A percentile compares a stretch with the other conserved stretches of the same genome.
These are phyloP conservation scores for Acleris cristana DNA, from an alignment of 2,888 invertebrate genomes.

Conservation along the genomic window DNA sequence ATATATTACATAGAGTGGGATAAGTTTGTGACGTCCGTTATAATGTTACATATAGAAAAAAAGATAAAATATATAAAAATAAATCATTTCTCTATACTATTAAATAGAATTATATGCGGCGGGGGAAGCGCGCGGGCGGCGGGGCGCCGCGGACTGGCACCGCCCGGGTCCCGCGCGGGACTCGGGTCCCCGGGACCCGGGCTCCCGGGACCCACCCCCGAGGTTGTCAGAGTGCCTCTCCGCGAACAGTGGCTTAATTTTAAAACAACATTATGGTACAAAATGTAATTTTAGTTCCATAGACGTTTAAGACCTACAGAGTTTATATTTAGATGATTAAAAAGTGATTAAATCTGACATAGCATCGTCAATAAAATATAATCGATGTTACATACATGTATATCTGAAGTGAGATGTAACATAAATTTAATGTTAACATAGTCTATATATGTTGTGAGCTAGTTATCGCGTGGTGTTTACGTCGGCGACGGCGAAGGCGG, in stretches of 20 bases:
- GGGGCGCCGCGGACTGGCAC: slow-evolving; percentile 28
- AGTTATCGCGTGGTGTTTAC: slow-evolving; percentile 59
- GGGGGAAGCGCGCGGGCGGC: slow-evolving; percentile 60
- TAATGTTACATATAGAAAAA: slow-evolving; percentile 70
- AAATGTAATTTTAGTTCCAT: slow-evolving; percentile 81
- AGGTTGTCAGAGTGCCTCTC: slow-evolving; percentile 18
- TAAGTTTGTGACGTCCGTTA: slow-evolving; percentile 78
- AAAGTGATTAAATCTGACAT: slow-evolving; percentile 33
- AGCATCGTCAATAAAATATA: slow-evolving; percentile 53
- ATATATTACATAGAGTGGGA: slow-evolving; percentile 62
- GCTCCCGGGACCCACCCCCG: not conserved
- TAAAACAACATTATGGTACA: slow-evolving; percentile 77
- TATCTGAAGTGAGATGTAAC: slow-evolving; percentile 52
- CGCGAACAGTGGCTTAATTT: slow-evolving; percentile 71
- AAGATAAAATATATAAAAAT: slow-evolving; percentile 68
- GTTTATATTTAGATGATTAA: slow-evolving; percentile 69
- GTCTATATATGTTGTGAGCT: slow-evolving; percentile 57
- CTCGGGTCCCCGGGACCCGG: no score
- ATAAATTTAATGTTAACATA: slow-evolving; percentile 61
- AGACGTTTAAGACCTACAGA: slow-evolving; percentile 77
- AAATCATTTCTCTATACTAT: slow-evolving; percentile 71
- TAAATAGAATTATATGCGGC: slow-evolving; percentile 65
- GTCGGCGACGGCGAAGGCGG: slow-evolving; percentile 52
- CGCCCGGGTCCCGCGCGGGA: not conserved
- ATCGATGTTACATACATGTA: slow-evolving; percentile 50